Conservation (phyloP, 1,140 invertebrate genomes). For the Pachyrhynchus sulphureomaculatus region DNA sequence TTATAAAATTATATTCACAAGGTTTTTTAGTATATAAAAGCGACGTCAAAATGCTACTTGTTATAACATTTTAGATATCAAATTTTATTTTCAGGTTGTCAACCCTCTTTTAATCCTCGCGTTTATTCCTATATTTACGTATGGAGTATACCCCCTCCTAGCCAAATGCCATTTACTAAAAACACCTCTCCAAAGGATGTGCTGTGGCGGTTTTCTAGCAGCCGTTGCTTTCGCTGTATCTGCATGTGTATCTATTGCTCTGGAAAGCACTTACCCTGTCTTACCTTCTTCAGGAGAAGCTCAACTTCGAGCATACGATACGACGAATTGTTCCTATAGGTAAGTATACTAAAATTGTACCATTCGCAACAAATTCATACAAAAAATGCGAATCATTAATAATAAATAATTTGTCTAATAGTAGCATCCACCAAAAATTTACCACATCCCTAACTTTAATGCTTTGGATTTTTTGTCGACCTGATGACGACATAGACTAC, state of each 20-base stretch:
- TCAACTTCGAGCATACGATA: constrained; percentile 74
- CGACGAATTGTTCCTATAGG: constrained; percentile 21
- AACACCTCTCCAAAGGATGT: constrained; percentile 74
- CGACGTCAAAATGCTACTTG: too few relatives aligned
- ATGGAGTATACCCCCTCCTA: constrained; percentile 60
- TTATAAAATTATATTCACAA: too few relatives aligned
- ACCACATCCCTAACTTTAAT: too few relatives aligned
- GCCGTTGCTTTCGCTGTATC: constrained; percentile 85
- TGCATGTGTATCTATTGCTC: constrained; percentile 53
- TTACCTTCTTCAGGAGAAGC: constrained; percentile 59
- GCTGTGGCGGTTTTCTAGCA: constrained; percentile 80
- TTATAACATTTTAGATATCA: too few relatives aligned
- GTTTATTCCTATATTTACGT: constrained; percentile 87
- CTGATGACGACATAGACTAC: too few relatives aligned
- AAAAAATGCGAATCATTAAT: too few relatives aligned
- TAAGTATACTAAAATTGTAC: background rate
- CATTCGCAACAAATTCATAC: background rate
- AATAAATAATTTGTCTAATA: too few relatives aligned
- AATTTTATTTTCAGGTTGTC: constrained; percentile 56
- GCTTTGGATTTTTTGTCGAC: too few relatives aligned
- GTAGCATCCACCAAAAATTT: too few relatives aligned
- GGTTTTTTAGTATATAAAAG: too few relatives aligned
- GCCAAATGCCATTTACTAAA: constrained; percentile 60
- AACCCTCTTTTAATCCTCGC: constrained; percentile 84
- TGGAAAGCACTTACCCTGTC: constrained; percentile 66